A percentile compares a stretch with the other conserved stretches of the same genome.
phyloP scores from a whole-genome alignment of 1,140 invertebrate genomes.

The Geopemphigus sp. region DNA sequence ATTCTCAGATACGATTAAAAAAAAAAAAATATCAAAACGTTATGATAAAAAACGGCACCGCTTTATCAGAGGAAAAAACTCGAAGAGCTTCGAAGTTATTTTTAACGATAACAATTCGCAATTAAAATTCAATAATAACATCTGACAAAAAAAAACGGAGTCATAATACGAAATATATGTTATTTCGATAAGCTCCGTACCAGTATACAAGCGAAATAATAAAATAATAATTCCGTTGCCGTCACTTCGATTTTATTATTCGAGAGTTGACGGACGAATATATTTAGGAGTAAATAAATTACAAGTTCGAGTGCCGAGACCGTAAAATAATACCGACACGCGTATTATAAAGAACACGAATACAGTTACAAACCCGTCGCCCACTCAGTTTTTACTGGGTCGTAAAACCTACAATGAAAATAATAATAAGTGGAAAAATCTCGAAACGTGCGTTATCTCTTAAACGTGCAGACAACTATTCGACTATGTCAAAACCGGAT shows the following conservation, averaged over 20 bases:
- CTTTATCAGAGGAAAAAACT: too few species aligned
- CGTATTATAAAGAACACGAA: constrained; percentile 14
- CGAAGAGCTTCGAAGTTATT: too few species aligned
- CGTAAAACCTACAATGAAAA: constrained; percentile 25
- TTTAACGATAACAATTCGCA: too few species aligned
- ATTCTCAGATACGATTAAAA: too few species aligned
- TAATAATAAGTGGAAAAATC: constrained; percentile 41
- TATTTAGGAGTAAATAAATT: constrained; percentile 6
- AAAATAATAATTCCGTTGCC: too few species aligned
- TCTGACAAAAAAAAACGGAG: too few species aligned
- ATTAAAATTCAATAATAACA: too few species aligned
- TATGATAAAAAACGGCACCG: too few species aligned
- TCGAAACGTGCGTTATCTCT: constrained; percentile 34
- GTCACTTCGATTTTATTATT: neutral
- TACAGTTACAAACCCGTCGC: constrained; percentile 24
- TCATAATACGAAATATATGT: too few species aligned
- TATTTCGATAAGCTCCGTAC: too few species aligned
- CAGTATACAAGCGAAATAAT: too few species aligned
- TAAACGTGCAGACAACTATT: constrained; percentile 25
- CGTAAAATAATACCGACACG: constrained; percentile 6
- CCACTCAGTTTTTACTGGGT: constrained; percentile 37
- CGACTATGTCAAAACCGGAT: constrained; percentile 29
- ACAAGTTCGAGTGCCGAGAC: neutral
- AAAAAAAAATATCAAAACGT: too few species aligned
- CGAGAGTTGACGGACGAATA: neutral